Base-by-base conservation (phyloP, 2,113 vertebrate species). In the Epinephelus moara region DNA sequence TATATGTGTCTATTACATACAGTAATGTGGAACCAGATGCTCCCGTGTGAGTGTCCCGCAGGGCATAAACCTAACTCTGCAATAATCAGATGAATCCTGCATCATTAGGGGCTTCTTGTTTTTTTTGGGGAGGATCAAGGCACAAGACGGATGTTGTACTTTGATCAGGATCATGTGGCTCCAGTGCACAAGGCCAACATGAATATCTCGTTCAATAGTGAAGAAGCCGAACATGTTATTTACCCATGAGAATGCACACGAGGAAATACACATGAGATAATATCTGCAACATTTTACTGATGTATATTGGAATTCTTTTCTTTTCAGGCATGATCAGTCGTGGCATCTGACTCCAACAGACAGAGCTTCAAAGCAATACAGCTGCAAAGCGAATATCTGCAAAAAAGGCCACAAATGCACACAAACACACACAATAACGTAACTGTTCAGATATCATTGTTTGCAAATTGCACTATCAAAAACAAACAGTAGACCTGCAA, bases 41-140 rank as follows among this genome's bases (percentile, higher is more conserved):
- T 91, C 78, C 85, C 84, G 49, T 74, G 85, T 83, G 88, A 71
- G 68, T 49, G n/a, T 73, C 42, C 80, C n/a, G 18, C 60, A 52
- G 70, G 75, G 70, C 53, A 47, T 75, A 64, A 62, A 68, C 73
- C 57, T 78, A 82, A 42, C 75, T 80, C 70, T 84, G 55, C 74
- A 82, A 70, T 76, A 78, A 88, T 90, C 78, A 67, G 77, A 86
- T 59, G 57, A 75, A 79, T 75, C 50, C 27, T 52, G 30, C 11
- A 4, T 71, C 77, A 72, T 82, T 62, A 42, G 50, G 56, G 12
- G 55, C 47, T 61, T 68, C 53, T 81, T 78, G 33, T 74, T 70
- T 88, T 69, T 37, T 66, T 37, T 37, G 6, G 30, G 21, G 33
- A 74, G 45, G 59, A 69, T 80, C 27, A 61, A 66, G 57, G 23